Evolutionary conservation across 1,140 invertebrate genomes (phyloP).

Genomic region (Spodoptera frugiperda): DNA sequence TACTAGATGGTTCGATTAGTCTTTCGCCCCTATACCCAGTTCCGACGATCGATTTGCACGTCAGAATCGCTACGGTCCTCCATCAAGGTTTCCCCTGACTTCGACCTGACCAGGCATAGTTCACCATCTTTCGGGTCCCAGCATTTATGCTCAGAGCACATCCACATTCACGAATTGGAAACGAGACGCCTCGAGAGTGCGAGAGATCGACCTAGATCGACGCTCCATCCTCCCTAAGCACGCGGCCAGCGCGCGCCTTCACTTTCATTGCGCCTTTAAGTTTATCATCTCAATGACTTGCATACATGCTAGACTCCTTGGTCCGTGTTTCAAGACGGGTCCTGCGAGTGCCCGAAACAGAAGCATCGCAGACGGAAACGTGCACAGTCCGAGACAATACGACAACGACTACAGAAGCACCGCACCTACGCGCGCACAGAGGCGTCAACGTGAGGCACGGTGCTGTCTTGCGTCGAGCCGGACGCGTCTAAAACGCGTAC

Average conservation of each 20-base stretch:
- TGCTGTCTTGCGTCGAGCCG: slow-evolving; percentile 66
- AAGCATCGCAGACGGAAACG: slow-evolving; percentile 90
- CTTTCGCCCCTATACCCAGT: slow-evolving; percentile 97
- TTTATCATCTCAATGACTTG: slow-evolving; percentile 90
- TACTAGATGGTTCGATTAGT: slow-evolving; percentile 97
- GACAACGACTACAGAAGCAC: slow-evolving; percentile 62
- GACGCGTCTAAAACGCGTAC: slow-evolving; percentile 67
- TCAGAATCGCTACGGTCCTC: slow-evolving; percentile 95
- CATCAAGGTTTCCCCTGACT: slow-evolving; percentile 95
- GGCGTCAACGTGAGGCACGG: slow-evolving; percentile 57
- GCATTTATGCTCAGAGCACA: slow-evolving; percentile 91
- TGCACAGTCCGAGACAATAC: slow-evolving; percentile 79
- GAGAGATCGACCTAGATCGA: slow-evolving; percentile 37
- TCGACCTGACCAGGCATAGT: slow-evolving; percentile 95
- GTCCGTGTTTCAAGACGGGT: slow-evolving; percentile 98
- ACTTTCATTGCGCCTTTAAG: slow-evolving; percentile 90
- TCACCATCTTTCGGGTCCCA: slow-evolving; percentile 96
- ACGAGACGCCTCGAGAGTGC: slow-evolving; percentile 76
- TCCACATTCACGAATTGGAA: slow-evolving; percentile 81
- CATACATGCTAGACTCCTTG: slow-evolving; percentile 95
- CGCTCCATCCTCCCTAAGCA: slow-evolving; percentile 84
- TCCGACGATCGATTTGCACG: slow-evolving; percentile 97
- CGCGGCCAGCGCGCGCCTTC: slow-evolving; percentile 80
- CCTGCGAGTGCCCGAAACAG: slow-evolving; percentile 87
- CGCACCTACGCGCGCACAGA: slow-evolving; percentile 3